phyloP scores from a whole-genome alignment of 2,888 invertebrate genomes.

The Formica aserva region DNA sequence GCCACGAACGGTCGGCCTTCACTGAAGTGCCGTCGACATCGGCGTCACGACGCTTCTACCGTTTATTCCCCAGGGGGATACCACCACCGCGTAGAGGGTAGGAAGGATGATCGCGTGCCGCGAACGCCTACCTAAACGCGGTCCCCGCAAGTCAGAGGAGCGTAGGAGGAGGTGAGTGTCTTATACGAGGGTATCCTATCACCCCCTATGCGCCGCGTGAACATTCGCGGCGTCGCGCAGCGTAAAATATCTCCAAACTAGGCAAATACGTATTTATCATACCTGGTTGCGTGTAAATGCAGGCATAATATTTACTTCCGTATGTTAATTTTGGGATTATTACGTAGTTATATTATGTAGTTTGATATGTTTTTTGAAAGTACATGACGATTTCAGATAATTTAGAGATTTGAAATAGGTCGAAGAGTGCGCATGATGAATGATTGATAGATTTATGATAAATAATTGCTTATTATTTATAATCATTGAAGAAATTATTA shows the following conservation, averaged over 20 bases:
- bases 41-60: conserved; percentile 71
- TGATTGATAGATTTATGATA: background rate
- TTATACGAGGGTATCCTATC: conserved; percentile 32
- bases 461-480: background rate
- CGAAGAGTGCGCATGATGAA: background rate
- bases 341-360: background rate
- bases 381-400: background rate
- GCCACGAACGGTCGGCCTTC: conserved; percentile 78
- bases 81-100: conserved; percentile 30
- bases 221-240: background rate
- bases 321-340: background rate
- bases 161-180: conserved; percentile 3
- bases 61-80: conserved; percentile 66
- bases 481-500: background rate
- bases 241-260: background rate
- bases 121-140: conserved; percentile 67
- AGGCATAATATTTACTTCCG: background rate
- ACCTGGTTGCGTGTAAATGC: conserved; percentile 11
- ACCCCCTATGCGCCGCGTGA: background rate
- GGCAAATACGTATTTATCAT: background rate
- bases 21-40: conserved; percentile 73
- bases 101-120: conserved; percentile 78
- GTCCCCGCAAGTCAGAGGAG: conserved; percentile 52
- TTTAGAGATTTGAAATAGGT: background rate
- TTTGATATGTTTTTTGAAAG: background rate